A percentile compares a stretch with the other conserved stretches of the same genome.
These are phyloP conservation scores for Mystacornis crossleyi DNA, from an alignment of 2,113 vertebrate genomes.

Conservation along the genomic window DNA sequence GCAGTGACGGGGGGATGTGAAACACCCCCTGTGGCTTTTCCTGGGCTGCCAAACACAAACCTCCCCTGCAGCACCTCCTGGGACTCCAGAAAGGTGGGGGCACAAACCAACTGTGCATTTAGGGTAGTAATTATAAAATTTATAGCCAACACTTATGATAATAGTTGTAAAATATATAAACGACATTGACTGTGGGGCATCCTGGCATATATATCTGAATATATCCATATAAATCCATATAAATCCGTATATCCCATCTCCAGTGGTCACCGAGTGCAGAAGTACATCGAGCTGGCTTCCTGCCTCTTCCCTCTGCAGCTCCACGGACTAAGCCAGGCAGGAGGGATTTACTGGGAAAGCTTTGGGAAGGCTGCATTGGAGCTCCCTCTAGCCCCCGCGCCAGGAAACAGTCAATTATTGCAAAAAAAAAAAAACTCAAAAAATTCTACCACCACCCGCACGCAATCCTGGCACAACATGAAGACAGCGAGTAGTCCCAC, in stretches of 20 bases:
- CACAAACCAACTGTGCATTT: not conserved
- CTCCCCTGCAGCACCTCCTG: not conserved
- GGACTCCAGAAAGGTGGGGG: not conserved
- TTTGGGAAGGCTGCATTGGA: not conserved
- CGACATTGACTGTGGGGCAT: fast-evolving
- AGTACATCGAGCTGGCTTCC: not conserved
- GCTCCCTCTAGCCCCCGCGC: constrained; percentile 55
- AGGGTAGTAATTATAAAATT: not conserved
- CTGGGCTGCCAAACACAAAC: not conserved
- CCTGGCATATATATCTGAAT: not conserved
- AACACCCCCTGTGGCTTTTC: not conserved
- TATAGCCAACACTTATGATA: fast-evolving
- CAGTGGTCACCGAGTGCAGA: not conserved
- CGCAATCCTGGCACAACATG: fast-evolving
- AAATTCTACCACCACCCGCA: fast-evolving
- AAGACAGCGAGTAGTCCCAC: fast-evolving
- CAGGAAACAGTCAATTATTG: not conserved
- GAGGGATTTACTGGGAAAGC: fast-evolving
- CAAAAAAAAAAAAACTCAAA: fast-evolving
- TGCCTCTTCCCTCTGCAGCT: not conserved
- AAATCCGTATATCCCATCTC: no score
- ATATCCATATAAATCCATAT: not conserved
- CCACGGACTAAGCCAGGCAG: fast-evolving
- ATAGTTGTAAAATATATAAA: not conserved
- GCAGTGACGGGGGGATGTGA: not conserved